These are phyloP conservation scores for Pantelozetes paolii DNA, from an alignment of 2,888 invertebrate genomes.

Conservation along the genomic window DNA sequence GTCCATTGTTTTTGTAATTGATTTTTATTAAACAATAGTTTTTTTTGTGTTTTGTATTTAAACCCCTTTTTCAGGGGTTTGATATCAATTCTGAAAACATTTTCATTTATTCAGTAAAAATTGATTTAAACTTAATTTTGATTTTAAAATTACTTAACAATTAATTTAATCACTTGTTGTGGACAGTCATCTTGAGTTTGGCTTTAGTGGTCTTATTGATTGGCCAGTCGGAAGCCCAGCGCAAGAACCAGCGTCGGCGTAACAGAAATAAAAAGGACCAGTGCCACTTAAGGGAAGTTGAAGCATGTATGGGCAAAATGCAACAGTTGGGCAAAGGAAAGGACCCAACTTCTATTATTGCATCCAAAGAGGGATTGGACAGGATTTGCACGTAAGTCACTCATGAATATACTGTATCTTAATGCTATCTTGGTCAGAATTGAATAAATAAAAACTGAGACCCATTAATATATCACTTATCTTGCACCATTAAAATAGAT, in stretches of 20 bases:
- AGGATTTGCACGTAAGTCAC: slow-evolving; percentile 40
- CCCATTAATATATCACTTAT: too few relatives aligned
- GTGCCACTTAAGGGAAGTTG: slow-evolving; percentile 38
- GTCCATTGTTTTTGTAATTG: neutral
- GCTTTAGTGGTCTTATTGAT: slow-evolving; percentile 35
- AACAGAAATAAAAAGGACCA: slow-evolving; percentile 36
- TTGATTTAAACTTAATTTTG: too few relatives aligned
- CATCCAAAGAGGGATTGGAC: slow-evolving; percentile 34
- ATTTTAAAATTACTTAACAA: neutral
- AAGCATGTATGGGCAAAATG: slow-evolving; percentile 34
- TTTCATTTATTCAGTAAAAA: neutral
- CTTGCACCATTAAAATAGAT: too few relatives aligned
- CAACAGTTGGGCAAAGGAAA: slow-evolving; percentile 35
- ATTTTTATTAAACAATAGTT: too few relatives aligned
- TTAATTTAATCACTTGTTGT: neutral
- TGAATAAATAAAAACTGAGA: too few relatives aligned
- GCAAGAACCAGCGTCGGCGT: slow-evolving; percentile 8
- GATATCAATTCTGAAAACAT: neutral
- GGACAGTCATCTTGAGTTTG: slow-evolving; percentile 32
- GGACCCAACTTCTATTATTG: slow-evolving; percentile 38
- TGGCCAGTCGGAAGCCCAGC: slow-evolving; percentile 33
- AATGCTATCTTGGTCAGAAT: too few relatives aligned
- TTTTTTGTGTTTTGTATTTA: too few relatives aligned
- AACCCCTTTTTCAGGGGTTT: neutral
- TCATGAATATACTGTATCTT: too few relatives aligned